Evolutionary conservation across 2,888 invertebrate genomes (phyloP).

Genomic region (Peribatodes rhomboidaria): DNA sequence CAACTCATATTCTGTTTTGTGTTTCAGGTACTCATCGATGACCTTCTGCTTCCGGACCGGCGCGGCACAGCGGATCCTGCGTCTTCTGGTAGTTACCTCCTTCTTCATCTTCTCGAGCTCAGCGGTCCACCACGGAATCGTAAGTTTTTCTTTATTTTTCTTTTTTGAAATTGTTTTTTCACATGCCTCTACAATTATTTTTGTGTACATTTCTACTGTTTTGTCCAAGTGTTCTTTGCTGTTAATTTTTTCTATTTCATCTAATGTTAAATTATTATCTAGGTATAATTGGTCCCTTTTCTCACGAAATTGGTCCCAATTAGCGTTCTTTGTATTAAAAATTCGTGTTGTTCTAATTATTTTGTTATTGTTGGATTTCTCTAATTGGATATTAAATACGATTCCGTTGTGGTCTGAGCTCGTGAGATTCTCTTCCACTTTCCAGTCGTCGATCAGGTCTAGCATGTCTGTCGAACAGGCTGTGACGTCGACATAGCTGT

Average conservation of each 20-base stretch:
- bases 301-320: conserved; percentile 8
- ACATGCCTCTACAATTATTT: not conserved
- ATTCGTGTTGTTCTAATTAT: conserved; percentile 33
- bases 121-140: not conserved
- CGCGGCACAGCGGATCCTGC: not conserved
- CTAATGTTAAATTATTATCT: conserved; percentile 10
- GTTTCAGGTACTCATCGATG: not conserved
- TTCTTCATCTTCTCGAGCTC: not conserved
- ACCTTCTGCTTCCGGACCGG: not conserved
- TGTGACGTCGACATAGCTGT: not conserved
- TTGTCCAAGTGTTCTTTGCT: not conserved
- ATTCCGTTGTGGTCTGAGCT: conserved; percentile 6
- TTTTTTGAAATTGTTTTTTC: not conserved
- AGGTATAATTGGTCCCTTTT: conserved; percentile 4
- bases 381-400: not conserved
- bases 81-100: not conserved
- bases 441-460: not conserved
- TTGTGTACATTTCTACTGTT: not conserved
- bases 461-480: not conserved
- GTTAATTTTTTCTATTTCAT: not conserved
- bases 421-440: not conserved
- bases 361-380: not conserved
- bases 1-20: not conserved
- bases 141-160: not conserved
- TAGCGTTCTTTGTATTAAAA: conserved; percentile 6